Evolutionary conservation across 2,888 invertebrate species (phyloP).

Genomic region (Trimorus sp.): DNA sequence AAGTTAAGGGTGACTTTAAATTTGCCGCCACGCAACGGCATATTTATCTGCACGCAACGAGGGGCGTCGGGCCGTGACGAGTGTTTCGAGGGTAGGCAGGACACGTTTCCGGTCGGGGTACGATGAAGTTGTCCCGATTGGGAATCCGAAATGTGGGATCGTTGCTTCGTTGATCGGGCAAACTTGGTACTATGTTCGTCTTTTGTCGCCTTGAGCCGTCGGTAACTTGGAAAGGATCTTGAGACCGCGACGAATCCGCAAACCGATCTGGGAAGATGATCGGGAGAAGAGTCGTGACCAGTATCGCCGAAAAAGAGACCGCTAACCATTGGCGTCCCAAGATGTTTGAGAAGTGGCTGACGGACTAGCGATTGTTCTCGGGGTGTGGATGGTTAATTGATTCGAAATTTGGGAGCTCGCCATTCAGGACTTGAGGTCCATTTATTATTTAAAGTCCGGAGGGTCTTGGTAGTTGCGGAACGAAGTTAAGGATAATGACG

Average conservation of each 20-base stretch:
- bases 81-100: background rate
- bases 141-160: too few relatives aligned
- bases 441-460: too few relatives aligned
- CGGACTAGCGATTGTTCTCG: slow-evolving; percentile 9
- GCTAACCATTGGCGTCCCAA: slow-evolving; percentile 47
- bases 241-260: slow-evolving; percentile 28
- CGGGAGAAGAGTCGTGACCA: slow-evolving; percentile 42
- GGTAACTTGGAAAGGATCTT: slow-evolving; percentile 5
- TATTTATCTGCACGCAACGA: slow-evolving; percentile 55
- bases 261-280: slow-evolving; percentile 28
- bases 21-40: slow-evolving; percentile 44
- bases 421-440: background rate
- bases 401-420: background rate
- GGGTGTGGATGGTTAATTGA: slow-evolving; percentile 17
- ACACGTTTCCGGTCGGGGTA: too few relatives aligned
- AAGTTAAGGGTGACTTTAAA: slow-evolving; percentile 53
- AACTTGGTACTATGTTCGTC: background rate
- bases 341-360: background rate
- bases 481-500: too few relatives aligned
- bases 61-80: slow-evolving; percentile 25
- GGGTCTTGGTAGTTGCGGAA: too few relatives aligned
- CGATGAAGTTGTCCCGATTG: too few relatives aligned
- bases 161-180: background rate
- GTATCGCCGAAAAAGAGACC: slow-evolving; percentile 66
- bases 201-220: background rate